Conservation (phyloP, 2,797 vertebrate species). For the Phaenicophaeus curvirostris region DNA sequence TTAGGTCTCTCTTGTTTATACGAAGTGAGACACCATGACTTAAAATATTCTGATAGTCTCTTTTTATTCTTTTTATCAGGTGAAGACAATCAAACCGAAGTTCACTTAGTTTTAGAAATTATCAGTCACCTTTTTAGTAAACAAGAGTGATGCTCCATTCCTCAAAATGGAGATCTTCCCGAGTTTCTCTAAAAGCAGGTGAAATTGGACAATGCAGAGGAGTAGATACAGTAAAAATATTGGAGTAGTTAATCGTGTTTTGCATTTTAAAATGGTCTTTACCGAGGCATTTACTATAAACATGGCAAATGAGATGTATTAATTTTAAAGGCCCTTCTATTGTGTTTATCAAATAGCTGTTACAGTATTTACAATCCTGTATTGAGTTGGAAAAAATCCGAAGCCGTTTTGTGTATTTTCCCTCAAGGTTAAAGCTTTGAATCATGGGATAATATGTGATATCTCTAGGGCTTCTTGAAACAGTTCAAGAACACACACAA, state of each 20-base stretch:
- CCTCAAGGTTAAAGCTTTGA: conserved; percentile 81
- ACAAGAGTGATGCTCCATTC: background rate
- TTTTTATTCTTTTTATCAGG: background rate
- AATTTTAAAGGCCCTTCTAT: conserved; percentile 68
- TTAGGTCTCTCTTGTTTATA: background rate
- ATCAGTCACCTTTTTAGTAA: background rate
- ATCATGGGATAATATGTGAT: conserved; percentile 85
- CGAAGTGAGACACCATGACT: background rate
- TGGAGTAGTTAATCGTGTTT: conserved; percentile 17
- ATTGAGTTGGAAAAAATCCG: conserved; percentile 67
- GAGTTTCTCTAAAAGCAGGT: background rate
- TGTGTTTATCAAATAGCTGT: conserved; percentile 76
- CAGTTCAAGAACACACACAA: conserved; percentile 66
- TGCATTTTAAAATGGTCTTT: conserved; percentile 32
- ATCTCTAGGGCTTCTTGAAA: conserved; percentile 73
- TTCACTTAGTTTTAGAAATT: background rate
- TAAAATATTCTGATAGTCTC: background rate
- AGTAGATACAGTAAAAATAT: background rate
- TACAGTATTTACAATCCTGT: conserved; percentile 70
- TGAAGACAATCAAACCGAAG: background rate
- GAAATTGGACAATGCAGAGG: background rate
- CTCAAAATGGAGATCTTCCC: background rate
- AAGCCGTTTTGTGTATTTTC: conserved; percentile 69
- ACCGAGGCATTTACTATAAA: conserved; percentile 61
- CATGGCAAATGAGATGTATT: conserved; percentile 65